phyloP scores from a whole-genome alignment of 2,888 invertebrate genomes.

The Pseudoips prasinana region DNA sequence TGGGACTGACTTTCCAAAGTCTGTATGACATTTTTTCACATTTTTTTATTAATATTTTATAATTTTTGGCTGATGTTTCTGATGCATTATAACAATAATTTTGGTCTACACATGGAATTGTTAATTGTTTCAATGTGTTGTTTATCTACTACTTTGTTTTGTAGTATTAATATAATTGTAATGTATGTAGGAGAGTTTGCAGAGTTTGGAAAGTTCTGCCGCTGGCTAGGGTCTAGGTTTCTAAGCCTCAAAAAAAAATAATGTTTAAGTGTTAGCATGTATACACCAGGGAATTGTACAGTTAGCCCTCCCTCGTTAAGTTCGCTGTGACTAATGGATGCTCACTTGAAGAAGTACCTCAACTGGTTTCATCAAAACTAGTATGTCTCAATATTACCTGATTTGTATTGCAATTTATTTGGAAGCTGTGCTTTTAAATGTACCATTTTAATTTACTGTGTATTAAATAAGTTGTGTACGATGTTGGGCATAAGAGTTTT shows the following conservation, averaged over 20 bases:
- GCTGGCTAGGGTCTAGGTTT: slow-evolving; percentile 74
- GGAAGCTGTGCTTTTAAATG: slow-evolving; percentile 71
- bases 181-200: slow-evolving; percentile 53
- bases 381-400: slow-evolving; percentile 57
- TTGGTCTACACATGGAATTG: slow-evolving; percentile 59
- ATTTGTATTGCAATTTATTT: slow-evolving; percentile 42
- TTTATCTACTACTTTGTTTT: slow-evolving; percentile 49
- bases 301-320: slow-evolving; percentile 82
- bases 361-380: slow-evolving; percentile 74
- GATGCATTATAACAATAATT: slow-evolving; percentile 45
- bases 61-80: slow-evolving; percentile 36
- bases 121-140: slow-evolving; percentile 58
- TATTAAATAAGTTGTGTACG: slow-evolving; percentile 48
- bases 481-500: slow-evolving; percentile 66
- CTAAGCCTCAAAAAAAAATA: slow-evolving; percentile 76
- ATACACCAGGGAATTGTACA: slow-evolving; percentile 81
- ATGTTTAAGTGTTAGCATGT: slow-evolving; percentile 81
- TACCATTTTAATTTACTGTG: slow-evolving; percentile 51
- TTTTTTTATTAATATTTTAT: slow-evolving; percentile 36
- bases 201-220: slow-evolving; percentile 80
- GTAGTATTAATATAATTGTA: slow-evolving; percentile 58
- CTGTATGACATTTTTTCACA: slow-evolving; percentile 53
- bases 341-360: slow-evolving; percentile 70
- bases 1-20: slow-evolving; percentile 79
- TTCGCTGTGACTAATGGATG: slow-evolving; percentile 79